These are phyloP conservation scores for Neuroterus valhalla DNA, from an alignment of 1,140 invertebrate genomes.

Conservation along the genomic window DNA sequence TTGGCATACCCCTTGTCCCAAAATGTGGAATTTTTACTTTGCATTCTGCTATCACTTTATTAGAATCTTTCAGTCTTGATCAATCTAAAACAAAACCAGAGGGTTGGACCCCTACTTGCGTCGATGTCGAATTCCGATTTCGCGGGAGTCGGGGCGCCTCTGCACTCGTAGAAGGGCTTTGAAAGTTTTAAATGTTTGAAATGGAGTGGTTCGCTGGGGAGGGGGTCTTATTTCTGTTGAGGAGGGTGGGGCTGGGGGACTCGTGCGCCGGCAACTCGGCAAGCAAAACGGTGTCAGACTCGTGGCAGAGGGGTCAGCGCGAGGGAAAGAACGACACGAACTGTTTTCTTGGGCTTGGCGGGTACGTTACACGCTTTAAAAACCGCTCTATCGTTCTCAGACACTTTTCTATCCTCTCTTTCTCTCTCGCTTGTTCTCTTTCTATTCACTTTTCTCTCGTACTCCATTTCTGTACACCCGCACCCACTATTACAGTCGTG, in stretches of 20 bases:
- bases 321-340: constrained; percentile 69
- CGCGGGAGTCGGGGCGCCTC: constrained; percentile 43
- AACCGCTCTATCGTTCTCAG: constrained; percentile 24
- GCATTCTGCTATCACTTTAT: no score
- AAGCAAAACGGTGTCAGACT: constrained; percentile 69
- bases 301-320: constrained; percentile 71
- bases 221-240: constrained; percentile 31
- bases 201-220: constrained; percentile 24
- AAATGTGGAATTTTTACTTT: no score
- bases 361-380: constrained; percentile 62
- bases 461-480: constrained; percentile 25
- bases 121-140: constrained; percentile 36
- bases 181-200: constrained; percentile 31
- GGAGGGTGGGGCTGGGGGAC: constrained; percentile 37
- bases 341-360: constrained; percentile 66
- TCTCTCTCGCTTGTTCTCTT: constrained; percentile 41
- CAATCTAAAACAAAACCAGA: background rate
- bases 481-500: constrained; percentile 17
- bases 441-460: constrained; percentile 30
- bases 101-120: constrained; percentile 30
- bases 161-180: constrained; percentile 33
- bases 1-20: no score
- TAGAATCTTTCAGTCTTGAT: background rate
- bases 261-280: constrained; percentile 43
- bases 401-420: constrained; percentile 33